phyloP scores from a whole-genome alignment of 2,888 invertebrate species.

The Keiferia lycopersicella region DNA sequence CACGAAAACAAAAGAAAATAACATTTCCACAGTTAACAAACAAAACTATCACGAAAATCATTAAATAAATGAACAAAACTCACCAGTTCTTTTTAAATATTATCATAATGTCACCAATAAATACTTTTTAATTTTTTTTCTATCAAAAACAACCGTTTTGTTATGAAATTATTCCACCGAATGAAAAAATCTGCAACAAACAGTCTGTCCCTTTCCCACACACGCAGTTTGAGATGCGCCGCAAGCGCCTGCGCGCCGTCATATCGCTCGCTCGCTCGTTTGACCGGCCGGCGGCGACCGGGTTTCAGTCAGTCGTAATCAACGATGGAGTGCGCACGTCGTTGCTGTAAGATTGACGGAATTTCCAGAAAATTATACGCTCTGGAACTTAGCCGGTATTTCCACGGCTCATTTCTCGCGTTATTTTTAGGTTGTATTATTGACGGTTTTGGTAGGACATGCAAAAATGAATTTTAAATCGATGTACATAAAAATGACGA shows the following conservation, averaged over 20 bases:
- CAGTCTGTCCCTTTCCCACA: neutral
- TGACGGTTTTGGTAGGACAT: conserved; percentile 3
- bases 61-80: conserved; percentile 1
- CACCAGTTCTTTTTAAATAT: conserved; percentile 1
- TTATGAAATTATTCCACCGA: neutral
- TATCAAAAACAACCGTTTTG: neutral
- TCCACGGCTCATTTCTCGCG: neutral
- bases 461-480: neutral
- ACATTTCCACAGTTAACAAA: neutral
- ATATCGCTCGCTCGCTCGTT: too few relatives aligned
- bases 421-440: neutral
- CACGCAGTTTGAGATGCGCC: neutral
- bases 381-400: too few relatives aligned
- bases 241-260: neutral
- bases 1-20: neutral
- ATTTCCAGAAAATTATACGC: too few relatives aligned
- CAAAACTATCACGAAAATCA: neutral
- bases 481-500: too few relatives aligned
- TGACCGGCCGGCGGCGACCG: too few relatives aligned
- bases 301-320: too few relatives aligned
- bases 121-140: neutral
- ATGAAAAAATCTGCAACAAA: conserved; percentile 6
- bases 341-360: neutral
- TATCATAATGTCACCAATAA: neutral
- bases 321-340: neutral